Evolutionary conservation across 2,113 vertebrate genomes (phyloP).

Genomic region (Xerus inauris): DNA sequence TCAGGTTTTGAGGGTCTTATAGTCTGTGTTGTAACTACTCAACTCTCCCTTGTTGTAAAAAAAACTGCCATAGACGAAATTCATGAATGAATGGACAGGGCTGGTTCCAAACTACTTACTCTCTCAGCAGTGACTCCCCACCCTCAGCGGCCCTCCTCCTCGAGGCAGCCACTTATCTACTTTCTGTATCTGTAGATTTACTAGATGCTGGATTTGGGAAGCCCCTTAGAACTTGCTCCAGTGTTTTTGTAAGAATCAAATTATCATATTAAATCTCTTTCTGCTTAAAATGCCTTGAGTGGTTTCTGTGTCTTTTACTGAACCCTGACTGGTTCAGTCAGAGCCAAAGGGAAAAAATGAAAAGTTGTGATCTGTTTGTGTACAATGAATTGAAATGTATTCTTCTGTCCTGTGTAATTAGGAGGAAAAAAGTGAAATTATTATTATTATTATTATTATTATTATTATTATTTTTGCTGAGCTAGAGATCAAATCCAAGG

Average conservation of each 20-base stretch:
- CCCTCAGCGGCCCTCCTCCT: fast-evolving
- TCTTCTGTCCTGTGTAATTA: too few relatives aligned
- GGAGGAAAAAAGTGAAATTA: too few relatives aligned
- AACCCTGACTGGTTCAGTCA: not conserved
- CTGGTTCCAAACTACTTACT: not conserved
- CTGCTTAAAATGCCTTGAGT: conserved; percentile 6
- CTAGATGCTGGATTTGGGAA: not conserved
- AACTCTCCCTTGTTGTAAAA: not conserved
- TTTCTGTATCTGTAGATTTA: not conserved
- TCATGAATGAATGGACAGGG: not conserved
- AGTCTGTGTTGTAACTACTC: not conserved
- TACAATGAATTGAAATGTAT: too few relatives aligned
- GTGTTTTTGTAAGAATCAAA: not conserved
- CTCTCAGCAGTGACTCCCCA: not conserved
- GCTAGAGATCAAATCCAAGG: too few relatives aligned
- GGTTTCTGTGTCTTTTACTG: not conserved
- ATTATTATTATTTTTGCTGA: too few relatives aligned
- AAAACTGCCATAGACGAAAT: not conserved
- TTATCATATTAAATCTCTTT: conserved; percentile 43
- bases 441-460: too few relatives aligned
- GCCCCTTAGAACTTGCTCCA: not conserved
- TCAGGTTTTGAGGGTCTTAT: not conserved
- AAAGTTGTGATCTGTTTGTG: too few relatives aligned
- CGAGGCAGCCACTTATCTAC: not conserved
- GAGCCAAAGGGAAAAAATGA: too few relatives aligned